Conservation (phyloP, 2,113 vertebrate genomes). For the Pelodiscus sinensis region DNA sequence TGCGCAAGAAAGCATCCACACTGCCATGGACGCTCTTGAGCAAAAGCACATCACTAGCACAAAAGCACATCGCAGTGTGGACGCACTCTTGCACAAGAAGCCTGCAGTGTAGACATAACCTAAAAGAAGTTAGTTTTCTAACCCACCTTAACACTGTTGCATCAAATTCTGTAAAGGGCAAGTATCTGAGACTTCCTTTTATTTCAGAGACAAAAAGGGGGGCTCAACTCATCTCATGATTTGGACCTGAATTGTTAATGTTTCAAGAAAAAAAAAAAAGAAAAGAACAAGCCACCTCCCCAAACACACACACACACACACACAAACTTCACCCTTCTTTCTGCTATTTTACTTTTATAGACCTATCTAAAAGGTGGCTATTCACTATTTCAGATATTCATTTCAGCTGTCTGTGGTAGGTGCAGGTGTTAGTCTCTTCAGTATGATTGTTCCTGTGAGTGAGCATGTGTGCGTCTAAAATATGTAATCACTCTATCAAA, state of each 20-base stretch:
- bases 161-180: not conserved
- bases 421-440: not conserved
- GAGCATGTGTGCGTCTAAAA: slow-evolving; percentile 18
- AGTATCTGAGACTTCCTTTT: not conserved
- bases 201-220: not conserved
- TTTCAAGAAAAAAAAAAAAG: not conserved
- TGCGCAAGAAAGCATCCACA: too few species aligned
- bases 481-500: slow-evolving; percentile 7
- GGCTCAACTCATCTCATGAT: not conserved
- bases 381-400: not conserved
- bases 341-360: not conserved
- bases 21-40: too few species aligned
- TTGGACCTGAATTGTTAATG: not conserved
- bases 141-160: not conserved
- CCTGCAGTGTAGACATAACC: too few species aligned
- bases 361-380: not conserved
- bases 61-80: too few species aligned
- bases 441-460: not conserved
- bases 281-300: not conserved
- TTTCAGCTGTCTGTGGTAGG: slow-evolving; percentile 17
- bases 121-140: not conserved
- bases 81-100: too few species aligned
- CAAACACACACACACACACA: too few species aligned
- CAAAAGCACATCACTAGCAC: too few species aligned
- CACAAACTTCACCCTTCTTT: not conserved